Evolutionary conservation across 2,797 vertebrate species (phyloP).

Genomic region (Melopsittacus undulatus): DNA sequence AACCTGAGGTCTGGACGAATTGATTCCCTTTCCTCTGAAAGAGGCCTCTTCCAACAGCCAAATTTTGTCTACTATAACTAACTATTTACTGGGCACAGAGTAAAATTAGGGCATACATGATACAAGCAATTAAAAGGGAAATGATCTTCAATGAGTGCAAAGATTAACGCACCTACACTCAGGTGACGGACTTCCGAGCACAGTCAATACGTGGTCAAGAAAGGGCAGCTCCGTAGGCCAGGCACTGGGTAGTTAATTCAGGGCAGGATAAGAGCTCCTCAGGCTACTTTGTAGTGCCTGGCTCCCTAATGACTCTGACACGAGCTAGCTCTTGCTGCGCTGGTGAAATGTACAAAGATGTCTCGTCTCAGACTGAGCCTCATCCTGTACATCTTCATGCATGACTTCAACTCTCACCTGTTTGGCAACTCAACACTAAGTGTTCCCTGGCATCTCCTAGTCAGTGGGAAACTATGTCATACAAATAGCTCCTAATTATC

Average conservation of each 20-base stretch:
- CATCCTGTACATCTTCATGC: neutral
- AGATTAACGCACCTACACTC: neutral
- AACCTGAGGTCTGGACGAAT: neutral
- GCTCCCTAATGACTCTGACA: fast-evolving
- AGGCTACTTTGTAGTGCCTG: neutral
- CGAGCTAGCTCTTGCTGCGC: neutral
- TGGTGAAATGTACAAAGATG: fast-evolving
- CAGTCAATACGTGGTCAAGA: fast-evolving
- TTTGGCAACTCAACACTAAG: neutral
- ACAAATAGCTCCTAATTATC: neutral
- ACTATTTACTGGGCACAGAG: neutral
- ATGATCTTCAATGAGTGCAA: neutral
- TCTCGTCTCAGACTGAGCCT: neutral
- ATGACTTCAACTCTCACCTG: neutral
- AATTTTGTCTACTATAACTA: neutral
- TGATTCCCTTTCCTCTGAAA: neutral
- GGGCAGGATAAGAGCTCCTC: neutral
- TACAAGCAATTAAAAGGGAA: neutral
- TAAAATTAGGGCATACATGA: neutral
- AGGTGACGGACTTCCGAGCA: neutral
- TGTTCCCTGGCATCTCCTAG: neutral
- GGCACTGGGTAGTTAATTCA: neutral
- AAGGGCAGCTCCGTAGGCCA: fast-evolving
- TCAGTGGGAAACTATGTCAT: fast-evolving
- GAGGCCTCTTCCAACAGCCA: neutral